Percentiles rank a stretch among this genome's conserved stretches.
Evolutionary conservation across 2,888 invertebrate species (phyloP).

Genomic region (Deroplatys truncata): DNA sequence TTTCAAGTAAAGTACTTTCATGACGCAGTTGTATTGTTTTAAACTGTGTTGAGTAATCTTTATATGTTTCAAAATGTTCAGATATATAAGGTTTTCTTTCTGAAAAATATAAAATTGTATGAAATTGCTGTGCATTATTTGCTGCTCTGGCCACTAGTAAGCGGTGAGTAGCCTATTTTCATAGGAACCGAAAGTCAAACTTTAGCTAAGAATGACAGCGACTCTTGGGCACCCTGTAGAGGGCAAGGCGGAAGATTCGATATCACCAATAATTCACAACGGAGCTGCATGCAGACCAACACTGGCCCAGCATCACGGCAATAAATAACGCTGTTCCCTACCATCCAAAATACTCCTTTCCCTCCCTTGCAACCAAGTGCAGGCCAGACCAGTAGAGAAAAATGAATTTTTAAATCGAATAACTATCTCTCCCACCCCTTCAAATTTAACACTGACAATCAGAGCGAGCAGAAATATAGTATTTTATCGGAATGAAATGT

Average conservation of each 20-base stretch:
- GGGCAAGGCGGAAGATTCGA: background rate
- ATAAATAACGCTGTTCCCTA: background rate
- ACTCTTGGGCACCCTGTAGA: background rate
- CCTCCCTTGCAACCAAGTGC: no score
- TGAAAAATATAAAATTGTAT: no score
- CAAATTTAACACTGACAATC: background rate
- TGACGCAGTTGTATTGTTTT: no score
- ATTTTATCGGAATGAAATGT: conserved; percentile 22
- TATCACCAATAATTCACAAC: conserved; percentile 10
- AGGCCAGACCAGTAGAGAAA: background rate
- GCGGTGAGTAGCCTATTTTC: no score
- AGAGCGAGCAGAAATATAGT: background rate
- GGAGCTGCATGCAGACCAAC: background rate
- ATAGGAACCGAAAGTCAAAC: no score
- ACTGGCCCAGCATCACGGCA: background rate
- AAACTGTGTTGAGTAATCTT: no score
- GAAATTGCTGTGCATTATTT: no score
- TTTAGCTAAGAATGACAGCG: no score
- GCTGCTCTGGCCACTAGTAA: no score
- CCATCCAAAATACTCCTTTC: background rate
- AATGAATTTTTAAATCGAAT: conserved; percentile 24
- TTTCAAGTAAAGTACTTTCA: no score
- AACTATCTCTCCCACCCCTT: background rate
- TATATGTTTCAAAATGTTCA: no score
- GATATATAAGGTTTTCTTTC: no score